phyloP scores from a whole-genome alignment of 2,797 vertebrate species.

The Pseudochirops corinnae region DNA sequence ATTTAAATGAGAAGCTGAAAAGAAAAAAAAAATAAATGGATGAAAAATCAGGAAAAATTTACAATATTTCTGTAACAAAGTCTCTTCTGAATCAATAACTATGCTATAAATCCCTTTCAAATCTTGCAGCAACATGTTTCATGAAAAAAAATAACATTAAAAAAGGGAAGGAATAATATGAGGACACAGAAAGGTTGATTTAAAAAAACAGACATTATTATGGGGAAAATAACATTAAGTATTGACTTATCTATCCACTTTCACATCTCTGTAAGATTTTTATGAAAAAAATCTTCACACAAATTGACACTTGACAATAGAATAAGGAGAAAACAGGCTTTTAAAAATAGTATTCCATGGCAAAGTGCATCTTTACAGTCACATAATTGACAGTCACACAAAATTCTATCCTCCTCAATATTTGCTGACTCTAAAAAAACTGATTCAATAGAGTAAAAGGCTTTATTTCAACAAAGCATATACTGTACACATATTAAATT shows the following conservation, averaged over 20 bases:
- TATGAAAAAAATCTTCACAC: background rate
- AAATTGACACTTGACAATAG: background rate
- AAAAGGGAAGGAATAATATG: background rate
- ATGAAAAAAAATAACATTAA: background rate
- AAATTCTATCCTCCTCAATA: background rate
- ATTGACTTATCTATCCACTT: background rate
- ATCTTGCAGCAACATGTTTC: background rate
- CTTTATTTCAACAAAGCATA: background rate
- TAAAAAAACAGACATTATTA: background rate
- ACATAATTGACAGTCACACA: background rate
- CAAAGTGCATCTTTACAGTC: background rate
- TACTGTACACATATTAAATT: background rate
- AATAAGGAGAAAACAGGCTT: background rate
- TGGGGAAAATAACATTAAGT: background rate
- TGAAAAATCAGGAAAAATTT: background rate
- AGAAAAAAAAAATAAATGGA: background rate
- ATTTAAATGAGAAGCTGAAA: background rate
- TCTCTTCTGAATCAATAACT: background rate
- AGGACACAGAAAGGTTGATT: background rate
- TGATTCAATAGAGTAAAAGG: background rate
- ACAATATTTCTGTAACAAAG: background rate
- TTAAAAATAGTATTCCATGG: background rate
- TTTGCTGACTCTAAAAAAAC: background rate
- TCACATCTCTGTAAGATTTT: background rate
- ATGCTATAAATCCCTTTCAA: background rate